Evolutionary conservation across 1,140 invertebrate species (phyloP).

Genomic region (Tetranychus cinnabarinus): DNA sequence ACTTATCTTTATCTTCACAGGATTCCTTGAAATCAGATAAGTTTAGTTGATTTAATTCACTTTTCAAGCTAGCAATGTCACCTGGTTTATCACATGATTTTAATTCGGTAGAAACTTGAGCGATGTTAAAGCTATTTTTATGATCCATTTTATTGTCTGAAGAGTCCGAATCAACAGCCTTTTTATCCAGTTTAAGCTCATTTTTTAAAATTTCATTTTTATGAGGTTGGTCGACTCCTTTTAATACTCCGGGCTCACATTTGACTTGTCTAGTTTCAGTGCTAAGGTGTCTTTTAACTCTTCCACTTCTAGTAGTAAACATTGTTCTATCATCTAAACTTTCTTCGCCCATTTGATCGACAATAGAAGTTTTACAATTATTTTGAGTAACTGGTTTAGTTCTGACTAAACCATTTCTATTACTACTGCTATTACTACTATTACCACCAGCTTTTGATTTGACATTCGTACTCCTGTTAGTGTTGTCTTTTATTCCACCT

Average conservation of each 20-base stretch:
- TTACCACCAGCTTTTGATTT: conserved; percentile 19
- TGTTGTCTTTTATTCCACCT: not conserved
- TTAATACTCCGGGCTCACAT: not conserved
- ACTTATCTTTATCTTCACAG: not conserved
- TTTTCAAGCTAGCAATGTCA: not conserved
- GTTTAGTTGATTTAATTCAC: not conserved
- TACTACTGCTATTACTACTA: not conserved
- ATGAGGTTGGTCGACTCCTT: not conserved
- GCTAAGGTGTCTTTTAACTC: not conserved
- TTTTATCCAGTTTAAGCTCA: too few relatives aligned
- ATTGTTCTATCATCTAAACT: not conserved
- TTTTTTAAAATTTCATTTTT: too few relatives aligned
- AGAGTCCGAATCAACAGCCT: too few relatives aligned
- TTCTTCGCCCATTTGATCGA: not conserved
- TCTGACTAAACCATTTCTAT: conserved; percentile 18
- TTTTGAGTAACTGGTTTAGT: conserved; percentile 13
- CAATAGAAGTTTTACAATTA: not conserved
- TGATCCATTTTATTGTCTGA: too few relatives aligned
- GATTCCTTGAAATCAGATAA: not conserved
- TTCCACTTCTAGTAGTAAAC: not conserved
- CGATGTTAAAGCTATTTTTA: too few relatives aligned
- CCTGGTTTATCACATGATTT: not conserved
- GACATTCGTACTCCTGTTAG: conserved; percentile 8
- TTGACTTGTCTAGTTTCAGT: not conserved
- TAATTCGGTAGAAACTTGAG: too few relatives aligned